Evolutionary conservation across 2,113 vertebrate species (phyloP), one percentile per base, ranked within the genome.

Genomic region (Bettongia penicillata): DNA sequence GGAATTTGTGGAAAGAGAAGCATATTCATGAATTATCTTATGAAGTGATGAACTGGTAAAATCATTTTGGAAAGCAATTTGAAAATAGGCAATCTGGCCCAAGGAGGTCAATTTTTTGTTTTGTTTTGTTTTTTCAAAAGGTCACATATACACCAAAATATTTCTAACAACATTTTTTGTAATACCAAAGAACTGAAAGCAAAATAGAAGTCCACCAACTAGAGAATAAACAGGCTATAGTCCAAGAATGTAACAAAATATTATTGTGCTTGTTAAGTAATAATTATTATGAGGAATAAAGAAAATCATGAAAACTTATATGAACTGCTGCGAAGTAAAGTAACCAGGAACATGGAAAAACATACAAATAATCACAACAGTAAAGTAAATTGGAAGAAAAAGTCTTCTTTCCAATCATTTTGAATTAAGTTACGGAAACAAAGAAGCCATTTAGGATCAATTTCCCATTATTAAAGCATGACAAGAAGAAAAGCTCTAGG

Each of bases 381-480:
- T 49, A 90, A 57, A 91, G 26, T 51, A 93, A 55, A 77, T 3
- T 61, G 26, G 11, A 77, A 77, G 61, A 68, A 68, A 68, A 68
- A 68, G 12, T 31, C 57, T 61, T 68, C 31, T 68, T 68, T 68
- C 61, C 61, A 68, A n/a, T n/a, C 28, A 93, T 84, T 31, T 16
- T 95, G 92, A 52, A 91, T 93, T 93, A 94, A 93, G 43, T 23
- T 90, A 90, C 49, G 93, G 90, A 94, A 91, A 94, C 89, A 89
- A 50, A 96, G 10, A 28, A 22, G 48, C 90, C 24, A 89, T 3
- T 48, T 91, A 31, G 26, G 16, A 94, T 95, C 47, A 31, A 53
- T 92, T 94, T 95, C 48, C 92, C 23, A 50, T 37, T 91, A 57
- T 51, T 95, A 91, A 95, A 95, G 95, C 57, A 95, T 51, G 90